These are phyloP conservation scores for Bilobella aurantiaca DNA, from an alignment of 1,140 invertebrate species.

Conservation along the genomic window DNA sequence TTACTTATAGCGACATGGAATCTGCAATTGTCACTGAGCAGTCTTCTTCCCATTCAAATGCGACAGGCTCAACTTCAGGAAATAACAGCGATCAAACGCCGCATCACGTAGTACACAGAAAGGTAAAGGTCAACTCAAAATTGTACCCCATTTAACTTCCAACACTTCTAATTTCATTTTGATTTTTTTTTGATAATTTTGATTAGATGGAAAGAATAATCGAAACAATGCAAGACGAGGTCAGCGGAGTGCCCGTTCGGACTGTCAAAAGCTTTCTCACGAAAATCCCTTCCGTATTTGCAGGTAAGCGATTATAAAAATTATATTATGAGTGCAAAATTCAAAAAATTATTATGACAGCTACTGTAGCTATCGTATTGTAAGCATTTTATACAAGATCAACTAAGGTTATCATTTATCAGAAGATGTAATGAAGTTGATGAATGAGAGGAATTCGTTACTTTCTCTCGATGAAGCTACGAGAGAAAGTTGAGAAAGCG, in stretches of 20 bases:
- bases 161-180: neutral
- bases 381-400: too few species aligned
- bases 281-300: conserved; percentile 92
- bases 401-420: too few species aligned
- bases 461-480: too few species aligned
- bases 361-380: too few species aligned
- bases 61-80: conserved; percentile 34
- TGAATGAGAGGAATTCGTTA: too few species aligned
- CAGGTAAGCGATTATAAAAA: too few species aligned
- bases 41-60: neutral
- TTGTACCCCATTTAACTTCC: neutral
- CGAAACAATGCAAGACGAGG: conserved; percentile 93
- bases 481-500: too few species aligned
- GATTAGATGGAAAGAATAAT: conserved; percentile 89
- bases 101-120: conserved; percentile 53
- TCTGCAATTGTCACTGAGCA: conserved; percentile 19
- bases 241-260: conserved; percentile 81
- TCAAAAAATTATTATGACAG: too few species aligned
- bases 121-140: conserved; percentile 41
- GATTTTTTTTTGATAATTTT: neutral
- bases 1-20: conserved; percentile 24
- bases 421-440: too few species aligned
- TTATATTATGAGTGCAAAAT: too few species aligned
- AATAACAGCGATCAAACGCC: conserved; percentile 44
- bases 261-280: conserved; percentile 99